Evolutionary conservation across 2,888 invertebrate species (phyloP).

Genomic region (Tipula vernalis): DNA sequence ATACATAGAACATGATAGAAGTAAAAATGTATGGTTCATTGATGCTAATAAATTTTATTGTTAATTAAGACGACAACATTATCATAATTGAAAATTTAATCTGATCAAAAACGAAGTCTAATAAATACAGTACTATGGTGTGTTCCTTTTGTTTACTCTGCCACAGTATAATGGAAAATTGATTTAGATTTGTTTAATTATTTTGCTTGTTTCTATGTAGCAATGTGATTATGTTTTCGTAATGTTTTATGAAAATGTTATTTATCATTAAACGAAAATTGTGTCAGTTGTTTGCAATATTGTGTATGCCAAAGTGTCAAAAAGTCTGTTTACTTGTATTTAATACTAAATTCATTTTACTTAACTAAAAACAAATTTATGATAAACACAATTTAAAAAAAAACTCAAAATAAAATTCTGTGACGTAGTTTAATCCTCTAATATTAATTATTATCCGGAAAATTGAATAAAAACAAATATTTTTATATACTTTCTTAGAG

Average conservation of each 20-base stretch:
- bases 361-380: too few species aligned
- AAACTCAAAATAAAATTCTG: too few species aligned
- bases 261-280: neutral
- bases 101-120: neutral
- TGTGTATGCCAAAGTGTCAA: neutral
- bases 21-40: neutral
- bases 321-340: neutral
- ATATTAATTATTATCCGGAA: too few species aligned
- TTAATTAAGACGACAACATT: neutral
- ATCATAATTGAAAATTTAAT: conserved; percentile 4
- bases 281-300: neutral
- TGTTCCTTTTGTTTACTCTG: neutral
- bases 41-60: conserved; percentile 4
- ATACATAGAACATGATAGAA: neutral
- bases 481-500: too few species aligned
- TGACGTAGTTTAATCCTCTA: too few species aligned
- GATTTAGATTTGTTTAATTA: neutral
- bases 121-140: neutral
- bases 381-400: too few species aligned
- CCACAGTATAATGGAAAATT: neutral
- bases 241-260: neutral
- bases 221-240: neutral
- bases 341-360: too few species aligned
- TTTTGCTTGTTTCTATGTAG: neutral
- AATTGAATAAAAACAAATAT: too few species aligned